Conservation (phyloP, 2,113 vertebrate species). For the Anhinga rufa region DNA sequence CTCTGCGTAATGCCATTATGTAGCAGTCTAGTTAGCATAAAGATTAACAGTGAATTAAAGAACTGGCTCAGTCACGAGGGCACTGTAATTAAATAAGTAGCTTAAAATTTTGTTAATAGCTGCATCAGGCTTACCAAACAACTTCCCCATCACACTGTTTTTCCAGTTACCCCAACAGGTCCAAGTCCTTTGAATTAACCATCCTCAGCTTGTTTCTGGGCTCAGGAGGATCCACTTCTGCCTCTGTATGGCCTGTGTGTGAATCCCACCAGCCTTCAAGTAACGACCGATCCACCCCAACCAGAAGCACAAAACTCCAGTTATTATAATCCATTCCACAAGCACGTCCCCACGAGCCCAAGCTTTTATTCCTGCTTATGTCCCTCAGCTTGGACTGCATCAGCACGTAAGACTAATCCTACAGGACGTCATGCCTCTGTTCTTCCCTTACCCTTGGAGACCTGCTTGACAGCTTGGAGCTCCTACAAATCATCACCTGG, state of each 20-base stretch:
- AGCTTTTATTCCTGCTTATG: not conserved
- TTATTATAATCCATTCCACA: not conserved
- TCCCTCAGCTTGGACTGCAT: not conserved
- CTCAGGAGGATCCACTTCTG: not conserved
- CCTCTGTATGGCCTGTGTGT: not conserved
- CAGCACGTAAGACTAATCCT: not conserved
- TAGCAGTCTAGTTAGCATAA: not conserved
- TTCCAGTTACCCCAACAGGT: not conserved
- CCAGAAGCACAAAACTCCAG: not conserved
- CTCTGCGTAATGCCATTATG: not conserved
- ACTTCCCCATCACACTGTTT: not conserved
- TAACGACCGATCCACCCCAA: not conserved
- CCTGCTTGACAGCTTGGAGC: not conserved
- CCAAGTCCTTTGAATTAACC: not conserved
- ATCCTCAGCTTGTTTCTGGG: not conserved
- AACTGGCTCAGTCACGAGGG: not conserved
- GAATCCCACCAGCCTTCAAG: not conserved
- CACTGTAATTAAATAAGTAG: not conserved
- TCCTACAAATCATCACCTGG: not conserved
- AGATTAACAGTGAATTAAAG: constrained; percentile 16
- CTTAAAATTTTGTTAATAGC: constrained; percentile 9
- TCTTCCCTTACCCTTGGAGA: not conserved
- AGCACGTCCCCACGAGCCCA: accelerated
- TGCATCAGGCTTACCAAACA: not conserved
- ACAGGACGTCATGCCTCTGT: not conserved